Percentiles rank a stretch among this genome's conserved stretches.
phyloP scores from a whole-genome alignment of 2,797 vertebrate species.

The Anguilla marmorata region DNA sequence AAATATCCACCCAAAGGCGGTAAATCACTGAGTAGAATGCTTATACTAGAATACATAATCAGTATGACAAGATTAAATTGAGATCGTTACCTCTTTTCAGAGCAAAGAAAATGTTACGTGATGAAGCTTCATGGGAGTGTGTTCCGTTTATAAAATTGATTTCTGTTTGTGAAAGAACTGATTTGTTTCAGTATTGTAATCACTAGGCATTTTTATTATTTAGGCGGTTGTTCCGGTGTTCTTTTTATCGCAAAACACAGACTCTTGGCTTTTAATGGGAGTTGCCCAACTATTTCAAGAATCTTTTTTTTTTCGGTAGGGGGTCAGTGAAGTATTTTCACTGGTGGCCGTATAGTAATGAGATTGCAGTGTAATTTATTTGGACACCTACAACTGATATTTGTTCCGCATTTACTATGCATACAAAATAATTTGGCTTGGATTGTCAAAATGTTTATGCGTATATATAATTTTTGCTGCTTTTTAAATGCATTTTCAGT shows the following conservation, averaged over 20 bases:
- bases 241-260: too few relatives aligned
- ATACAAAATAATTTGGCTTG: neutral
- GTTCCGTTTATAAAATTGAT: neutral
- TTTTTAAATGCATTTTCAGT: neutral
- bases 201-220: too few relatives aligned
- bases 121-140: neutral
- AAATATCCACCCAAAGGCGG: neutral
- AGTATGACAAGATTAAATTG: neutral
- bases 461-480: neutral
- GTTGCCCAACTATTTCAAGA: too few relatives aligned
- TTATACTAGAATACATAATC: neutral
- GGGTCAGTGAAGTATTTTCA: neutral
- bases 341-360: neutral
- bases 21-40: neutral
- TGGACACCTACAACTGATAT: neutral
- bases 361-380: neutral
- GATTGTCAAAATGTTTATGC: neutral
- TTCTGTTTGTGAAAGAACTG: too few relatives aligned
- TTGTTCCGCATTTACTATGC: neutral
- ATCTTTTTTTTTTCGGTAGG: too few relatives aligned
- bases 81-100: neutral
- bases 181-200: too few relatives aligned
- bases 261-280: too few relatives aligned
- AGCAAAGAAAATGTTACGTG: neutral
- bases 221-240: too few relatives aligned